Base-by-base conservation (phyloP, 2,113 vertebrate species). In the Rhinopomastus cyanomelas region DNA sequence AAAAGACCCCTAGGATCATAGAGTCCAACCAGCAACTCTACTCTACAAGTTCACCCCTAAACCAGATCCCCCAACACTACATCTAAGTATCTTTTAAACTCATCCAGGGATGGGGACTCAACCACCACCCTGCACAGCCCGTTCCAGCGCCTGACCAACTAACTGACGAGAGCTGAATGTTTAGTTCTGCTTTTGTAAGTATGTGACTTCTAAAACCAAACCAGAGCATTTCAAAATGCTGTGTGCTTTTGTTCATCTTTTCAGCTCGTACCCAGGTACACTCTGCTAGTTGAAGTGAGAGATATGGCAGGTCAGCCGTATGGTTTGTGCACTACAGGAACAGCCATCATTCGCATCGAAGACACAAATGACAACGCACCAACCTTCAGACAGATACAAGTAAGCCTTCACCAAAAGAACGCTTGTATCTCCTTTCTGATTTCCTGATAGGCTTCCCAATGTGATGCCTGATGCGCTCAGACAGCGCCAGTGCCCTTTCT, bases 291-390 rank as follows among this genome's bases (percentile, higher is more conserved):
- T 36, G 94, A 98, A 97, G 98, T 97, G 30, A 96, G 96, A 95
- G 99, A 99, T 85, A 97, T 98, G 98, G 16, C 77, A 1, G 99
- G 98, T 12, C 85, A 84, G 49, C 3, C 20, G 10, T 89, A n/a
- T 5, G 98, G 98, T 74, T 96, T 98, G 75, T 96, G 80, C 57
- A 98, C 34, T 5, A 99, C 98, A 5, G 98, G 96, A 60, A 98
- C 97, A 29, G 98, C 90, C 42, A 96, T 97, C 9, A 83, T 99
- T 87, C 71, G 18, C 8, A 67, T 99, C 1, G 57, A 73, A 10
- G 99, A 99, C 71, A 96, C 97, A 61, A 99, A 99, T 78, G 98
- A 99, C 93, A 98, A 98, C 66, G 89, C 98, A 26, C 98, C 98
- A 3, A 97, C 65, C 68, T 99, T 98, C 94, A 95, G n/a, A 27